Conservation (phyloP, 1,140 invertebrate genomes). For the Trichonephila clavata region DNA sequence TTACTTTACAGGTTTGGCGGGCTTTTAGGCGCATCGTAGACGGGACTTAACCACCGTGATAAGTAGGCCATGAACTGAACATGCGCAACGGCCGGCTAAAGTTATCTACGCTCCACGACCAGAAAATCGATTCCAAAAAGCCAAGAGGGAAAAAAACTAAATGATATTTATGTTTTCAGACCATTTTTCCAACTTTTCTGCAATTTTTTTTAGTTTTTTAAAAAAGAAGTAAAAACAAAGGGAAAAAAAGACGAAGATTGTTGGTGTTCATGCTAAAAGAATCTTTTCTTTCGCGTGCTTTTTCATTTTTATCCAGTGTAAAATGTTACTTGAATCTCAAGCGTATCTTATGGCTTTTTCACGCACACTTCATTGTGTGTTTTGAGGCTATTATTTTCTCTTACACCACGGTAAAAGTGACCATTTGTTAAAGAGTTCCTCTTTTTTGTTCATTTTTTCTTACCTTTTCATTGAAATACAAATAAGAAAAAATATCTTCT, state of each 20-base stretch:
- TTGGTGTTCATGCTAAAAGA: constrained; percentile 62
- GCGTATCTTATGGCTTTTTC: constrained; percentile 67
- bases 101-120: constrained; percentile 38
- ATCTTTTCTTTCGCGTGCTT: constrained; percentile 45
- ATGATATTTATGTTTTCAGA: constrained; percentile 72
- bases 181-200: constrained; percentile 43
- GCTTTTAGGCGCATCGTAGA: background rate
- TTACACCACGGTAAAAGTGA: constrained; percentile 21
- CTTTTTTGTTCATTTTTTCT: background rate
- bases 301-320: constrained; percentile 30
- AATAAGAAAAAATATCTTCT: background rate
- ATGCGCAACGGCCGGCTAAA: constrained; percentile 22
- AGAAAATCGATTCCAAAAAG: constrained; percentile 61
- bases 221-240: background rate
- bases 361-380: constrained; percentile 70
- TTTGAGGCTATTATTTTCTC: constrained; percentile 68
- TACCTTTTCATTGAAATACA: constrained; percentile 40
- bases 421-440: constrained; percentile 56
- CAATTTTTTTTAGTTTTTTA: background rate
- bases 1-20: background rate
- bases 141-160: constrained; percentile 58
- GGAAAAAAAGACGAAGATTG: background rate
- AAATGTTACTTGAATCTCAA: constrained; percentile 63
- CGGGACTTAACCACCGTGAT: background rate
- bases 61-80: constrained; percentile 42